Evolutionary conservation across 2,888 invertebrate genomes (phyloP).

Genomic region (Brachyptera putata): DNA sequence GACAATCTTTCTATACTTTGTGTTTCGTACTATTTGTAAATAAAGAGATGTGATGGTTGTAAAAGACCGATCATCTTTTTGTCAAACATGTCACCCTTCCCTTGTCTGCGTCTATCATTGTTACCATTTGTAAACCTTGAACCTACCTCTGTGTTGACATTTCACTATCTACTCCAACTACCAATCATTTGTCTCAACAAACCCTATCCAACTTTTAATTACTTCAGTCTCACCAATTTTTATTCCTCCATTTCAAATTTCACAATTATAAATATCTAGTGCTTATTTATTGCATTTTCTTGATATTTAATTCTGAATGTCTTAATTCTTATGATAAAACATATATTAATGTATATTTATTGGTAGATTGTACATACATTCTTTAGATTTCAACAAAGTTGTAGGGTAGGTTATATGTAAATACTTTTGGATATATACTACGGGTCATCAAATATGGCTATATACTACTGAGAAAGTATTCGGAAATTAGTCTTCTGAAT

Average conservation of each 20-base stretch:
- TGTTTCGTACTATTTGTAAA: conserved; percentile 18
- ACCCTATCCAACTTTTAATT: neutral
- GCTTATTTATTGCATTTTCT: conserved; percentile 32
- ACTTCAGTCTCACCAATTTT: conserved; percentile 36
- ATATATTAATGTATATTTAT: conserved; percentile 28
- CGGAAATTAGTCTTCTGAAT: too few relatives aligned
- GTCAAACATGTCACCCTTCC: conserved; percentile 53
- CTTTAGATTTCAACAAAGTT: neutral
- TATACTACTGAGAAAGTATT: too few relatives aligned
- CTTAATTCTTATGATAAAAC: conserved; percentile 14
- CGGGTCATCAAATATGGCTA: too few relatives aligned
- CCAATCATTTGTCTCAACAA: conserved; percentile 36
- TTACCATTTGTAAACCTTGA: conserved; percentile 47
- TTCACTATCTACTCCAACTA: conserved; percentile 31
- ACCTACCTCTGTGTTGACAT: conserved; percentile 43
- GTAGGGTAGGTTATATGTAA: too few relatives aligned
- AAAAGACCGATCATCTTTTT: conserved; percentile 11
- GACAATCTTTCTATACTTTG: neutral
- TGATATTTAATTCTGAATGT: conserved; percentile 15
- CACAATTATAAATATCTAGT: conserved; percentile 30
- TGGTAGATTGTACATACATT: conserved; percentile 10
- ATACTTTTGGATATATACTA: too few relatives aligned
- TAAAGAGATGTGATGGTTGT: conserved; percentile 3
- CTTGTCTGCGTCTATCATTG: conserved; percentile 80
- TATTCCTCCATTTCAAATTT: conserved; percentile 34